phyloP scores from a whole-genome alignment of 2,113 vertebrate genomes.

The Terrapene triunguis region DNA sequence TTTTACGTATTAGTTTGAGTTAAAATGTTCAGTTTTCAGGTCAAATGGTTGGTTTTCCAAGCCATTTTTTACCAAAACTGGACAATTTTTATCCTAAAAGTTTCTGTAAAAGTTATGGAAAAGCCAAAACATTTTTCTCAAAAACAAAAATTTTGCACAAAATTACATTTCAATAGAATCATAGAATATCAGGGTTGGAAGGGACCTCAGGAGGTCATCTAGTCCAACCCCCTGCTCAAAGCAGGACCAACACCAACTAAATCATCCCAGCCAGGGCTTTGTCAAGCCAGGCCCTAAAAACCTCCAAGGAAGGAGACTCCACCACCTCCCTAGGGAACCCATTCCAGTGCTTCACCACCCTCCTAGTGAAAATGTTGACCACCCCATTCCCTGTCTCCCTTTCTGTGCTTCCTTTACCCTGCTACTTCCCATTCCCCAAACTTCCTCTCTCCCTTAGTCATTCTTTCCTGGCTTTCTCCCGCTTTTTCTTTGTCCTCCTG shows the following conservation, averaged over 20 bases:
- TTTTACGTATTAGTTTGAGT: neutral
- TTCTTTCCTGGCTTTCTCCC: constrained; percentile 30
- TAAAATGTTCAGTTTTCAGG: neutral
- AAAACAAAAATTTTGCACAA: neutral
- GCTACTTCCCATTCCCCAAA: constrained; percentile 22
- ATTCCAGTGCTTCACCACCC: no score
- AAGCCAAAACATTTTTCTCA: neutral
- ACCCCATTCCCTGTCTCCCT: neutral
- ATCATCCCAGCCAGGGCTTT: no score
- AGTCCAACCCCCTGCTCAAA: no score
- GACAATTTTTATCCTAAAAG: neutral
- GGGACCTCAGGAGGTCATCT: no score
- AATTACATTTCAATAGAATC: neutral
- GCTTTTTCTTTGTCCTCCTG: constrained; percentile 1
- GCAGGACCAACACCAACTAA: no score
- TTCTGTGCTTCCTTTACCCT: neutral
- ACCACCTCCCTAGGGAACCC: no score
- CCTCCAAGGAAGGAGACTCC: no score
- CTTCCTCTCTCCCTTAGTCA: neutral
- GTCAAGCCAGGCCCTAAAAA: no score
- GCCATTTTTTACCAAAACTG: neutral
- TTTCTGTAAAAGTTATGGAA: neutral
- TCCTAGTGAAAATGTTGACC: neutral
- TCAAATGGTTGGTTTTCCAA: neutral
- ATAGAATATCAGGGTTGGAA: no score